These are phyloP conservation scores for Erebia ligea DNA, from an alignment of 2,888 invertebrate species.

Conservation along the genomic window DNA sequence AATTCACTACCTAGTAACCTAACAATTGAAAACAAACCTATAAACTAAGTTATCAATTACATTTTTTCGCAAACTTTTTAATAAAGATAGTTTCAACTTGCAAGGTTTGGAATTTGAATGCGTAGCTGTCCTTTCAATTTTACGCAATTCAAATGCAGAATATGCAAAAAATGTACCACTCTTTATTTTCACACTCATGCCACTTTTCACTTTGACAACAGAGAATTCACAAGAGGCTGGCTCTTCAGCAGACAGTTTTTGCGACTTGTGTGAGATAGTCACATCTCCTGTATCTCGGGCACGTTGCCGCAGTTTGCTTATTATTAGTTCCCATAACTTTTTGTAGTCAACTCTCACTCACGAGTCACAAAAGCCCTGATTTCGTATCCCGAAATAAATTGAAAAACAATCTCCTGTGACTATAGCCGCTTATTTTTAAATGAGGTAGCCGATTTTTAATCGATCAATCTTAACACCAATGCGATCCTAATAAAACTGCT, in stretches of 20 bases:
- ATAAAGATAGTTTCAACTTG: too few relatives aligned
- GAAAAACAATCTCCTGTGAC: slow-evolving; percentile 59
- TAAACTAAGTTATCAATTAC: too few relatives aligned
- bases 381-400: slow-evolving; percentile 64
- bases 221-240: not conserved
- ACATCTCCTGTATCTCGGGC: not conserved
- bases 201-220: not conserved
- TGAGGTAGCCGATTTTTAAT: slow-evolving; percentile 16
- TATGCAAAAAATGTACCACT: not conserved
- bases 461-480: slow-evolving; percentile 45
- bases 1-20: too few relatives aligned
- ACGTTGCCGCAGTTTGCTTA: not conserved
- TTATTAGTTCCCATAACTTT: slow-evolving; percentile 9
- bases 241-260: not conserved
- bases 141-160: not conserved
- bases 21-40: too few relatives aligned
- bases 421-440: slow-evolving; percentile 43
- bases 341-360: slow-evolving; percentile 21
- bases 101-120: too few relatives aligned
- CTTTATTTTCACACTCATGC: not conserved
- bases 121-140: not conserved
- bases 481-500: slow-evolving; percentile 51
- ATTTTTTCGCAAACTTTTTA: too few relatives aligned
- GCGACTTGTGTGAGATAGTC: not conserved
- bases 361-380: slow-evolving; percentile 31